phyloP scores from a whole-genome alignment of 2,113 vertebrate genomes.

The Hydropotes inermis region DNA sequence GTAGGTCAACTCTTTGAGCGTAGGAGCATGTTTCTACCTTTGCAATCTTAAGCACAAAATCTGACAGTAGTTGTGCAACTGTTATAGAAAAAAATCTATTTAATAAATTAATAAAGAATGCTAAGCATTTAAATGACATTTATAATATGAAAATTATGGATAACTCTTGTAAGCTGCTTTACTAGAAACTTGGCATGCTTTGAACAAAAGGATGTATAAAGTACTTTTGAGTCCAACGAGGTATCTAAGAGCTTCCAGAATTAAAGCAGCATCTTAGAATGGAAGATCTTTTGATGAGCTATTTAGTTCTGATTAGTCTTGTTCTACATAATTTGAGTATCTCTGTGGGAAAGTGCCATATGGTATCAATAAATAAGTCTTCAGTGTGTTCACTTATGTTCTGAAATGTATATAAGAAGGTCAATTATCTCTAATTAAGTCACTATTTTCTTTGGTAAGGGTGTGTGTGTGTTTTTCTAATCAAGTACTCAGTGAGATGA shows the following conservation, averaged over 20 bases:
- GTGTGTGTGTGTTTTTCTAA: slow-evolving; percentile 56
- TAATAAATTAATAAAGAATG: neutral
- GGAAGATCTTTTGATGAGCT: slow-evolving; percentile 56
- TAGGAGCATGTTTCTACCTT: neutral
- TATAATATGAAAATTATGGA: neutral
- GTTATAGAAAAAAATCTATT: neutral
- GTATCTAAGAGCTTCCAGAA: neutral
- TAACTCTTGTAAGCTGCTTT: neutral
- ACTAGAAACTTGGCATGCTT: neutral
- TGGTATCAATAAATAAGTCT: slow-evolving; percentile 78
- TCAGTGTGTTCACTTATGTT: slow-evolving; percentile 67
- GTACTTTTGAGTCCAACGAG: neutral
- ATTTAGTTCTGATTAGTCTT: slow-evolving; percentile 66
- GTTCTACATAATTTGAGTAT: slow-evolving; percentile 74
- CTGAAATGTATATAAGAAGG: slow-evolving; percentile 69
- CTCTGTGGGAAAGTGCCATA: slow-evolving; percentile 70
- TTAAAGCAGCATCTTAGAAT: slow-evolving; percentile 54
- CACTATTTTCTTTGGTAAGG: slow-evolving; percentile 64
- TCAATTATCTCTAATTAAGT: slow-evolving; percentile 78
- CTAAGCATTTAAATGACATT: neutral
- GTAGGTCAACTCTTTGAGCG: neutral
- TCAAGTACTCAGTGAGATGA: slow-evolving; percentile 39
- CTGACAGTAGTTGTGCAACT: neutral
- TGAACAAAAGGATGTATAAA: neutral
- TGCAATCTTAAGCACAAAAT: neutral